Percentiles rank a stretch among this genome's conserved stretches.
phyloP scores from a whole-genome alignment of 2,888 invertebrate genomes.

The Lordiphosa andalusiaca region DNA sequence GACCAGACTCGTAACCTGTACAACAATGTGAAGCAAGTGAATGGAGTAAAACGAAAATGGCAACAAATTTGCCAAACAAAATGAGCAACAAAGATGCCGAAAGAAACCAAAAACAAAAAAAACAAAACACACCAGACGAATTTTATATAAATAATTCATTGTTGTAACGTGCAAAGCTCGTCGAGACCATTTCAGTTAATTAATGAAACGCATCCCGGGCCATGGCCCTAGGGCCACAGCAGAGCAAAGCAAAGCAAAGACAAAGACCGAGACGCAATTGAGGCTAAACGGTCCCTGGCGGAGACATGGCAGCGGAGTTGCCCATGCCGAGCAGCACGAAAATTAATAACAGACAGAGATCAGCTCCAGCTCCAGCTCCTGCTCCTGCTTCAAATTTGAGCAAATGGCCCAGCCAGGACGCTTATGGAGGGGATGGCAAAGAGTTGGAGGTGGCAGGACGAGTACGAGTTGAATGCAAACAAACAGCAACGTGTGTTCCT shows the following conservation, averaged over 20 bases:
- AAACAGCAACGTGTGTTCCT: constrained; percentile 41
- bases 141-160: constrained; percentile 77
- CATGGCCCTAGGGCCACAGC: constrained; percentile 19
- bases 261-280: constrained; percentile 63
- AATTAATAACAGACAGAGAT: constrained; percentile 68
- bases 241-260: constrained; percentile 35
- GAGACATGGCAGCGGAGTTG: constrained; percentile 14
- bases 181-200: constrained; percentile 76
- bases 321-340: constrained; percentile 43
- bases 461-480: constrained; percentile 63
- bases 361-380: constrained; percentile 25
- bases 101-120: constrained; percentile 8
- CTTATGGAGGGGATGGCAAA: constrained; percentile 34
- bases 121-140: constrained; percentile 69
- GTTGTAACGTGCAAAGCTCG: constrained; percentile 77
- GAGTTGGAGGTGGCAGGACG: constrained; percentile 57
- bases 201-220: constrained; percentile 70
- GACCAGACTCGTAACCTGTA: constrained; percentile 22
- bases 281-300: constrained; percentile 49
- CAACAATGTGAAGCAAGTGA: constrained; percentile 24
- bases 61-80: constrained; percentile 44
- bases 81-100: constrained; percentile 17
- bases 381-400: constrained; percentile 46
- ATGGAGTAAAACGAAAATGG: constrained; percentile 28
- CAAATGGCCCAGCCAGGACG: constrained; percentile 53